Base-by-base conservation (phyloP, 2,113 vertebrate genomes). In the Phaethornis superciliosus region DNA sequence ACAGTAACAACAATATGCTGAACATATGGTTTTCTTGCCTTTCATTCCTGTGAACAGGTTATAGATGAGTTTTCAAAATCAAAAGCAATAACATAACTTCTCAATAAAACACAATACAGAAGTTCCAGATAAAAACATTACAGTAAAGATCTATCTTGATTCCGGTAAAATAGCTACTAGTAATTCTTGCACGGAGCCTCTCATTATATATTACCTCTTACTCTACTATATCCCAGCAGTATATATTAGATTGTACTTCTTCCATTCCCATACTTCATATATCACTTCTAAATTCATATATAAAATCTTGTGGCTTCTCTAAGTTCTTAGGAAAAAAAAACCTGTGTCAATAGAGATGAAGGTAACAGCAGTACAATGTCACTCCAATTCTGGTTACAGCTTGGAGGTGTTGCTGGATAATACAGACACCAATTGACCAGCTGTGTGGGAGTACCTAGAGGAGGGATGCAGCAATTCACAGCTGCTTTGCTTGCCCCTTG, bases 51-150 rank as follows among this genome's bases (percentile, higher is more conserved):
- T 59, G 76, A 87, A 86, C 37, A 63, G 56, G 80, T 92, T 94
- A 93, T 91, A 91, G 90, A 94, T 93, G 79, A 46, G 59, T 90
- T 80, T 88, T 91, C 83, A 77, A 88, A 96, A 96, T 95, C 90
- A 96, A 94, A 91, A 85, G 76, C 94, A 95, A 46, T 93, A 94
- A 88, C 55, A 74, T 24, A 91, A 64, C 42, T 77, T 69, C 79
- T 83, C 88, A 80, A 74, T 96, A 93, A 90, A 96, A 92, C 85
- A 88, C 76, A 93, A 67, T 47, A 37, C 22, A 83, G 55, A 88
- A 91, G 42, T 74, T 6, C 3, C 90, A 80, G 79, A 71, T 80
- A 92, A 96, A 85, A 55, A 62, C 28, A 74, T 94, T 96, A 96
- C 12, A 4, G 71, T 71, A 88, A 95, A 94, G 85, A 93, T 88